Base-by-base conservation (phyloP, 2,888 invertebrate species). In the Girardia tigrina region DNA sequence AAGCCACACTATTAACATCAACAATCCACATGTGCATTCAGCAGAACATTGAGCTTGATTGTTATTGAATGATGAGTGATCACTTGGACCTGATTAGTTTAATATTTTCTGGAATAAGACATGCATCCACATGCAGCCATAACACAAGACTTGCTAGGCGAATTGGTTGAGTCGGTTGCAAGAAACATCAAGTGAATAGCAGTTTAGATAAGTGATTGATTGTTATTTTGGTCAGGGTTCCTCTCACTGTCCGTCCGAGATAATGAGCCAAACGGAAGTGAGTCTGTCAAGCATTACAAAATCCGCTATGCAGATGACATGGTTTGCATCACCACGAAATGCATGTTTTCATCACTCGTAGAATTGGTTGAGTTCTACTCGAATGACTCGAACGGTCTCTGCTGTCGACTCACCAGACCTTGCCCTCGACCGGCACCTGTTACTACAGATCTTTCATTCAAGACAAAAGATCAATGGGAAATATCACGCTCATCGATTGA, bases 231-330 rank as follows among this genome's bases (percentile, higher is more conserved):
- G 12, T n/a, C 20, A 73, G 73, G 73, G 8, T 12, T 29, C 42
- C 26, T 70, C 4, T 73, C 73, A 20, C 81, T 86, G 87, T 76
- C 86, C 93, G 98, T 98, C 79, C 90, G 97, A 80, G 98, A 98
- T 86, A 20, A 23, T 14, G 73, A 73, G 36, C 27, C 36, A n/a
- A 29, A 29, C 12, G 23, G 29, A 26, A 95, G 94, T 79, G 97
- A 97, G 86, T 94, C 95, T 73, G 97, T 98, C 78, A 98, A 98
- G 84, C 98, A 98, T 86, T 98, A 98, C 87, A 90, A 97, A 83
- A 97, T 98, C 85, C 88, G 97, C 81, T 97, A 97, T 86, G 87
- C 98, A 82, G 98, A 98, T 85, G 95, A 98, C 78, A 87, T 97
- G 78, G 98, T 95, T 87, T 98, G 95, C 88, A 99, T 98, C 73